phyloP scores from a whole-genome alignment of 2,797 vertebrate species.

The Salarias fasciatus region DNA sequence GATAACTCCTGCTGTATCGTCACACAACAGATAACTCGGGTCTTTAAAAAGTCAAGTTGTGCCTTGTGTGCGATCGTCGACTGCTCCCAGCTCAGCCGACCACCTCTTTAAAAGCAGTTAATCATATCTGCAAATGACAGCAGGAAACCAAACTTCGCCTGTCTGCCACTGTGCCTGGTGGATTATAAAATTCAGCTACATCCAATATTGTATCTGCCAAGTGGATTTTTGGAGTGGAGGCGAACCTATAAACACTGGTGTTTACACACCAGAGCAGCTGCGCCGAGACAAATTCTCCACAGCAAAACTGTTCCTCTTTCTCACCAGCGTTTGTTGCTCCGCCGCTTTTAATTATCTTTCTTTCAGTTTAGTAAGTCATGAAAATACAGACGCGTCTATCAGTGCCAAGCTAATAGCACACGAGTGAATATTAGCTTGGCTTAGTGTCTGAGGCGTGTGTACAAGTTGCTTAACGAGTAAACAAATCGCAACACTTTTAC shows the following conservation, averaged over 20 bases:
- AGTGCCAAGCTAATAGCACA: conserved; percentile 50
- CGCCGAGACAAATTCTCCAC: conserved; percentile 44
- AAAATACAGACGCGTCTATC: conserved; percentile 22
- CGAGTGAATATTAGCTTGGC: conserved; percentile 49
- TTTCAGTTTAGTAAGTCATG: conserved; percentile 43
- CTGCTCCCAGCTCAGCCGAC: conserved; percentile 15
- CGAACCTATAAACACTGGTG: conserved; percentile 53
- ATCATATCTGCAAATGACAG: conserved; percentile 47
- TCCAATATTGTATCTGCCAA: conserved; percentile 63
- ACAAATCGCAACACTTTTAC: conserved; percentile 10
- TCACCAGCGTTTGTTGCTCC: conserved; percentile 36
- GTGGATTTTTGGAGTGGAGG: conserved; percentile 60
- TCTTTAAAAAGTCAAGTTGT: not conserved
- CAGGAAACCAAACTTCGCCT: conserved; percentile 47
- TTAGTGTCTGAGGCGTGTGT: conserved; percentile 24
- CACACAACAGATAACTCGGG: not conserved
- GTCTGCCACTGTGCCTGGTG: conserved; percentile 58
- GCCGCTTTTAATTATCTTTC: conserved; percentile 34
- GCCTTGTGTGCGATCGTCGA: not conserved
- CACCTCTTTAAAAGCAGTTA: conserved; percentile 39
- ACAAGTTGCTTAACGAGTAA: conserved; percentile 22
- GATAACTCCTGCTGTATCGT: not conserved
- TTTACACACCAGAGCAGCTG: conserved; percentile 58
- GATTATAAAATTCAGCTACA: conserved; percentile 58
- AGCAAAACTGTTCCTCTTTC: conserved; percentile 51